Evolutionary conservation across 2,888 invertebrate species (phyloP).

Genomic region (Folsomia manolachei): DNA sequence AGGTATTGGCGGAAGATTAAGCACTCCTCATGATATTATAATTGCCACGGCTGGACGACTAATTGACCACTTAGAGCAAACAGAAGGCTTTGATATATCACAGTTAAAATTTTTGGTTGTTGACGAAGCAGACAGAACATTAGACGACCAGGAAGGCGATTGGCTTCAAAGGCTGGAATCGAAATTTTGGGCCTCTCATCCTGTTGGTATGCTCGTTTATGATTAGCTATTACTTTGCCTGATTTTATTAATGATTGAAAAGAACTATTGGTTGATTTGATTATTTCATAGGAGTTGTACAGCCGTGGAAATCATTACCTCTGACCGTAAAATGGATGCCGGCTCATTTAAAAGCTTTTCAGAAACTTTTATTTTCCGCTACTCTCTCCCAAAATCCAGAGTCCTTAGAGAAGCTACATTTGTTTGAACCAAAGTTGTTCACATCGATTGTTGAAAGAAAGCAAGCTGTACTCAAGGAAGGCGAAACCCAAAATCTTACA

Average conservation of each 20-base stretch:
- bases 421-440: slow-evolving; percentile 90
- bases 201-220: slow-evolving; percentile 31
- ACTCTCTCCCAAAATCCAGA: slow-evolving; percentile 96
- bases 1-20: slow-evolving; percentile 35
- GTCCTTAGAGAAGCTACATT: slow-evolving; percentile 78
- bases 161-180: slow-evolving; percentile 80
- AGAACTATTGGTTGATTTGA: background rate
- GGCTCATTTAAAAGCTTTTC: slow-evolving; percentile 63
- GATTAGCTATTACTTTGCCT: too few species aligned
- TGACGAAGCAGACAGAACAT: slow-evolving; percentile 95
- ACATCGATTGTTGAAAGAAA: slow-evolving; percentile 63
- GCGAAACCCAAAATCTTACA: slow-evolving; percentile 26
- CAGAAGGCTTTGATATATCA: slow-evolving; percentile 72
- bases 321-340: slow-evolving; percentile 59
- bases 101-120: slow-evolving; percentile 77
- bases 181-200: slow-evolving; percentile 58
- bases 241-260: background rate
- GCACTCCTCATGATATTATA: slow-evolving; percentile 67
- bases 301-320: slow-evolving; percentile 55
- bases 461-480: slow-evolving; percentile 6
- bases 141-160: slow-evolving; percentile 86
- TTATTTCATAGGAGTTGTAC: slow-evolving; percentile 41
- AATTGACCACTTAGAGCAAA: slow-evolving; percentile 84
- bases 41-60: slow-evolving; percentile 91
- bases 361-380: slow-evolving; percentile 95